phyloP scores from a whole-genome alignment of 2,888 invertebrate species.

The Epistrophe grossulariae region DNA sequence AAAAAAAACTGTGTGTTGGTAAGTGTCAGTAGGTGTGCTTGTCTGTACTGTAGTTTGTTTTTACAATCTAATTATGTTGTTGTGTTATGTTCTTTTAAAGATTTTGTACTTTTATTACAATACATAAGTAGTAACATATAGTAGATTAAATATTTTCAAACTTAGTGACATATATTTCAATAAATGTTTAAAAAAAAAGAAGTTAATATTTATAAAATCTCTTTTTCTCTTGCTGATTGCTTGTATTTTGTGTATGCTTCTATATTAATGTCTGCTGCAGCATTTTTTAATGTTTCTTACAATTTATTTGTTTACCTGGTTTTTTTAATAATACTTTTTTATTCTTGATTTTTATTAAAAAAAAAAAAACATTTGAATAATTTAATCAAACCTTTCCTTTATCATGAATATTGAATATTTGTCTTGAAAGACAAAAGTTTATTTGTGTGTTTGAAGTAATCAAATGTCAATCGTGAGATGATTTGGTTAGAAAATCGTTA shows the following conservation, averaged over 20 bases:
- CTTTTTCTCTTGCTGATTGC: slow-evolving; percentile 59
- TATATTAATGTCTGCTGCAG: slow-evolving; percentile 32
- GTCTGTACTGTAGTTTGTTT: background rate
- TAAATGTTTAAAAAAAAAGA: too few relatives aligned
- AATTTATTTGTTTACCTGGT: slow-evolving; percentile 22
- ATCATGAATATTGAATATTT: slow-evolving; percentile 51
- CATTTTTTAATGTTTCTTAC: slow-evolving; percentile 26
- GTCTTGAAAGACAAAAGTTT: slow-evolving; percentile 22
- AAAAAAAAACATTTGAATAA: background rate
- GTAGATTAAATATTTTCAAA: background rate
- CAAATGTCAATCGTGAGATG: too few relatives aligned
- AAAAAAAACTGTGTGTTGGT: slow-evolving; percentile 48
- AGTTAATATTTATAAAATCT: background rate
- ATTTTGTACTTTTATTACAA: background rate
- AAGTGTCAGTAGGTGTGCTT: slow-evolving; percentile 49
- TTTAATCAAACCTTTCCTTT: slow-evolving; percentile 16
- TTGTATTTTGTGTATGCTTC: slow-evolving; percentile 68
- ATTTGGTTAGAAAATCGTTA: too few relatives aligned
- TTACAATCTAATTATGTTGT: background rate
- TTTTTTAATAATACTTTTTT: slow-evolving; percentile 9
- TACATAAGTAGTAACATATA: background rate
- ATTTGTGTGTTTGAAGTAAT: too few relatives aligned
- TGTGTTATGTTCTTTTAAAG: background rate
- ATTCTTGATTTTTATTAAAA: background rate
- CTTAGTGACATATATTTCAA: slow-evolving; percentile 6